These are phyloP conservation scores for Ethmia dodecea DNA, from an alignment of 2,888 invertebrate species.

Conservation along the genomic window DNA sequence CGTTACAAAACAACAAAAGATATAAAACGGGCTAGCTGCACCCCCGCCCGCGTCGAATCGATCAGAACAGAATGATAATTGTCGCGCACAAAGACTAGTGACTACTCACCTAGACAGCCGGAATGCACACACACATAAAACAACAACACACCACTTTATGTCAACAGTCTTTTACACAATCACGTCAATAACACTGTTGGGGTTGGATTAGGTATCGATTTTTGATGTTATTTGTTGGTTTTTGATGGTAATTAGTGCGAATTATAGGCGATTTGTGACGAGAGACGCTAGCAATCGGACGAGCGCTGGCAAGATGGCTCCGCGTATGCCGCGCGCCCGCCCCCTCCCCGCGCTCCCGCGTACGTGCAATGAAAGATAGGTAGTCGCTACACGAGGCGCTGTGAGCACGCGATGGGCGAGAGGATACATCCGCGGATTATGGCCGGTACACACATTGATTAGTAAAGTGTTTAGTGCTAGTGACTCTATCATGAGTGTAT, in stretches of 20 bases:
- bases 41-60: slow-evolving; percentile 69
- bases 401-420: slow-evolving; percentile 38
- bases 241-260: slow-evolving; percentile 68
- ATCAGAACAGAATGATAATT: slow-evolving; percentile 70
- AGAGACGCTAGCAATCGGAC: slow-evolving; percentile 71
- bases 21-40: slow-evolving; percentile 68
- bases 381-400: slow-evolving; percentile 50
- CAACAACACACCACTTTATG: slow-evolving; percentile 47
- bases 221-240: slow-evolving; percentile 40
- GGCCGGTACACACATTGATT: too few relatives aligned
- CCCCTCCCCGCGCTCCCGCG: slow-evolving; percentile 62
- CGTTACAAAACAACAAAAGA: slow-evolving; percentile 76
- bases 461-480: too few relatives aligned
- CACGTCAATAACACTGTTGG: slow-evolving; percentile 20
- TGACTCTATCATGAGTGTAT: too few relatives aligned
- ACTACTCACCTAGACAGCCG: slow-evolving; percentile 70
- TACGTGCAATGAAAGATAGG: slow-evolving; percentile 79
- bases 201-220: slow-evolving; percentile 28
- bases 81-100: slow-evolving; percentile 73
- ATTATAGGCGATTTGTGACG: slow-evolving; percentile 61
- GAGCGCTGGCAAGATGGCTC: slow-evolving; percentile 74
- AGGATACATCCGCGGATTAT: slow-evolving; percentile 30
- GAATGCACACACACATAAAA: slow-evolving; percentile 67
- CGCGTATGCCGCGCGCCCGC: slow-evolving; percentile 61
- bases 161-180: slow-evolving; percentile 42